A percentile compares a stretch with the other conserved stretches of the same genome.
phyloP scores from a whole-genome alignment of 2,797 vertebrate genomes.

The Leucoraja ocellata region DNA sequence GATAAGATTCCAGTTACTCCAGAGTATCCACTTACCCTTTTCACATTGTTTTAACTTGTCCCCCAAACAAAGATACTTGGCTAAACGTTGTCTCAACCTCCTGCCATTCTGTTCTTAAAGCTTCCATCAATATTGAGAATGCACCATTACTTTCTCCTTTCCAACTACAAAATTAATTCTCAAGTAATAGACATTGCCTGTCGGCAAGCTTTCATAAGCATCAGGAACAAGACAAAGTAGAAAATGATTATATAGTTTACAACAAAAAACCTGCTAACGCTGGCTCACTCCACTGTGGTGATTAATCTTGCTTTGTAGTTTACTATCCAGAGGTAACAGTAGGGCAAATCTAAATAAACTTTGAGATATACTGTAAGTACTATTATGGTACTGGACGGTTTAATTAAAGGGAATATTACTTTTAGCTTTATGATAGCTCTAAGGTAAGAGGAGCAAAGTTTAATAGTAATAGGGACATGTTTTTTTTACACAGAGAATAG shows the following conservation, averaged over 20 bases:
- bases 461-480: no score
- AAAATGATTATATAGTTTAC: conserved; percentile 39
- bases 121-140: background rate
- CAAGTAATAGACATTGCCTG: background rate
- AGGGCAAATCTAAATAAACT: background rate
- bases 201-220: background rate
- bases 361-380: background rate
- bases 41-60: background rate
- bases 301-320: conserved; percentile 2
- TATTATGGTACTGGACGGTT: background rate
- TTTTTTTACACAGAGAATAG: no score
- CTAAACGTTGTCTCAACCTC: background rate
- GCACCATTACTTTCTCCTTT: background rate
- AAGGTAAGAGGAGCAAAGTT: no score
- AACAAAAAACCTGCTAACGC: conserved; percentile 31
- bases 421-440: no score
- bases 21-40: background rate
- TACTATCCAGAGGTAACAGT: background rate
- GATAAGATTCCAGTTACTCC: background rate
- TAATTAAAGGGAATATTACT: background rate
- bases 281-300: conserved; percentile 10
- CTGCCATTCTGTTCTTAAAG: background rate
- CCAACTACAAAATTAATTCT: background rate
- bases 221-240: conserved; percentile 4
- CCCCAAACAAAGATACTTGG: background rate